Evolutionary conservation across 2,113 vertebrate genomes (phyloP).

Genomic region (Sander vitreus): DNA sequence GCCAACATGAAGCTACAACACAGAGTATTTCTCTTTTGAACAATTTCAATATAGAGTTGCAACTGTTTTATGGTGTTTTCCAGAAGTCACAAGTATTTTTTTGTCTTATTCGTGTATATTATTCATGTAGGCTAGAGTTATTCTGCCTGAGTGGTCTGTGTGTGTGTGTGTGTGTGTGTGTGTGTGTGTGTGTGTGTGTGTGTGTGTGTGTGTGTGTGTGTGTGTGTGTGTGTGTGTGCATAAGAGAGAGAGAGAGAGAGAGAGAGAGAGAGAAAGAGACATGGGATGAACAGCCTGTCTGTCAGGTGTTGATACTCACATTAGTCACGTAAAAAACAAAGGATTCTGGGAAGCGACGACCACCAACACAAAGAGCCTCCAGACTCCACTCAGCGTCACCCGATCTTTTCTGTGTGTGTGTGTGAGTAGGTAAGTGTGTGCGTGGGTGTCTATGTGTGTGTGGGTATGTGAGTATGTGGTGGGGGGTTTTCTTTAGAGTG

Average conservation of each 20-base stretch:
- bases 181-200: no score
- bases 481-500: constrained; percentile 50
- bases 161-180: no score
- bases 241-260: not conserved
- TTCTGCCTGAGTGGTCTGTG: no score
- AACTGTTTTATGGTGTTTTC: not conserved
- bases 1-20: not conserved
- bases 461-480: not conserved
- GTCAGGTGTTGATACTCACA: constrained; percentile 79
- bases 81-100: not conserved
- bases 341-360: constrained; percentile 67
- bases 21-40: not conserved
- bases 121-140: no score
- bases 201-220: not conserved
- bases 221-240: constrained; percentile 5
- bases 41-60: not conserved
- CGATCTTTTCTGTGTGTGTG: constrained; percentile 68
- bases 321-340: constrained; percentile 78
- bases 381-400: constrained; percentile 72
- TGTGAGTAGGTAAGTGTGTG: constrained; percentile 26
- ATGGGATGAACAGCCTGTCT: constrained; percentile 64
- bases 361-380: constrained; percentile 76
- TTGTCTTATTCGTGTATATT: not conserved
- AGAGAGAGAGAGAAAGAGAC: not conserved
- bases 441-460: constrained; percentile 3